Evolutionary conservation across 2,113 vertebrate genomes (phyloP), one percentile per base, ranked within the genome.

Genomic region (Prochilodus magdalenae): DNA sequence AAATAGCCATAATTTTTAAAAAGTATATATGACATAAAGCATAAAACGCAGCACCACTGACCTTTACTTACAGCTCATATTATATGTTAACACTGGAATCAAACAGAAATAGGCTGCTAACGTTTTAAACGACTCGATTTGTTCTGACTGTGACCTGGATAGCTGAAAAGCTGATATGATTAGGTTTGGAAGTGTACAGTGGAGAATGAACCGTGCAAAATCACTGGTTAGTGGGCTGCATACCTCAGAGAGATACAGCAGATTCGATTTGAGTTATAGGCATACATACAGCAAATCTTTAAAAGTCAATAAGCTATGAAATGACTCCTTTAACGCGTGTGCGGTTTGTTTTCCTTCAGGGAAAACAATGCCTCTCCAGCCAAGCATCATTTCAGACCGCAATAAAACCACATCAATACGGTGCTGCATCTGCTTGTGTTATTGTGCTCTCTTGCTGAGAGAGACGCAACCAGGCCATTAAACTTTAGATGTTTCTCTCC

Each of bases 361-460:
- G 60, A 13, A 63, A 84, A 80, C 65, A 80, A 70, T 29, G 66
- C 20, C 33, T 70, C 66, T 44, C 66, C 33, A 44, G 66, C 5
- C 33, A 44, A 36, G 30, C 12, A 26, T 20, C 44, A 76, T 73
- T 86, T 82, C n/a, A 71, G 44, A 18, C 79, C 75, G 59, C 55
- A 83, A 85, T 88, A 76, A 87, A 87, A 75, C 79, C 12, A 59
- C 75, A 71, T 87, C 84, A 86, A 59, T 84, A 83, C 47, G 36
- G 29, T 6, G 65, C 27, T 57, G 40, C 27, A 73, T 77, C 70
- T 26, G 69, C 75, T 81, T 85, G 30, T 51, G 62, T 49, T 80
- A 63, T 26, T 0, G 62, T 22, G 55, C 12, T 8, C 47, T 74
- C 60, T 60, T 15, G 57, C 73, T 74, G 36, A 75, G 5, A 73